Base-by-base conservation (phyloP, 2,888 invertebrate species). In the Caenorhabditis sulstoni region DNA sequence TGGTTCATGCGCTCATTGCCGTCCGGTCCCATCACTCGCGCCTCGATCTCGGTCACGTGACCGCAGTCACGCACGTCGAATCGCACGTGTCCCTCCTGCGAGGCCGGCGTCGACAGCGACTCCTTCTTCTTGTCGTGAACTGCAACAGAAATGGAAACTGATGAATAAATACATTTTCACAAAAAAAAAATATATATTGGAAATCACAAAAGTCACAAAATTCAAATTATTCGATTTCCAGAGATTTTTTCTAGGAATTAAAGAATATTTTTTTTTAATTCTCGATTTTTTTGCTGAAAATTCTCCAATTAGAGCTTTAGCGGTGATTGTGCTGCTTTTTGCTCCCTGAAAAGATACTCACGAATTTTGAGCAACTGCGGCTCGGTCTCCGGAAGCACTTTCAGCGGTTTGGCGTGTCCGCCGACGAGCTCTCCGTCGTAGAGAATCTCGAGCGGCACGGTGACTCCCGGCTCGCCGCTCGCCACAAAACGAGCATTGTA, bases 21-120 rank as follows among this genome's bases (percentile, higher is more conserved):
- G 47, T 86, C 85, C 16, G 85, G 85, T 35, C 85, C 85, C 35
- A 82, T 65, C 20, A 86, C 81, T 39, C 79, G 67, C 11, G 81
- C 80, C 49, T 67, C 71, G 37, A 83, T 49, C 12, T 75, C 57
- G 41, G 76, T 78, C 20, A 81, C 79, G 14, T 79, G 58, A 49
- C 86, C 86, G 59, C 83, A 83, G 1, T 83, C 75, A 9, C 76
- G 71, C 37, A 78, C 77, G 50, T 86, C 84, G 49, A 86, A 65
- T 41, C 77, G 73, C 14, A 85, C 61, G 29, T 75, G 76, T 22
- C 71, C 81, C 14, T 83, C 81, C 20, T 75, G 67, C 8, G 77
- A 79, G n/a, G 81, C 83, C 18, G 55, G 45, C 0, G 78, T 75
- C n/a, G 62, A 50, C 23, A 59, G 58, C 20, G 20, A 29, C 16